These are phyloP conservation scores for Muscicapa striata DNA, from an alignment of 2,797 vertebrate genomes.

Conservation along the genomic window DNA sequence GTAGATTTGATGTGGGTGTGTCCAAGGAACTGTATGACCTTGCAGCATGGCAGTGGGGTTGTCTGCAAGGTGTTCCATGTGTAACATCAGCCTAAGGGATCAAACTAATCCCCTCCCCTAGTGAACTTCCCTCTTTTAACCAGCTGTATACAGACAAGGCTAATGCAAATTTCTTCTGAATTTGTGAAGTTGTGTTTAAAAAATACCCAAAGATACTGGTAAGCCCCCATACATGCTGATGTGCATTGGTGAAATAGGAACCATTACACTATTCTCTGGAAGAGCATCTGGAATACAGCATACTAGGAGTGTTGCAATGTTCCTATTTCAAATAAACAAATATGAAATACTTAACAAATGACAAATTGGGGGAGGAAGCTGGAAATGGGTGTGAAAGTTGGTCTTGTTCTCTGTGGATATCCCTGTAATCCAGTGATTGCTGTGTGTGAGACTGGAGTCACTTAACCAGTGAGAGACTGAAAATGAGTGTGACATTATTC, in stretches of 20 bases:
- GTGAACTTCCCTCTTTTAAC: background rate
- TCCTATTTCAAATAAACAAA: background rate
- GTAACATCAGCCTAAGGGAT: background rate
- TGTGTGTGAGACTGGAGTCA: background rate
- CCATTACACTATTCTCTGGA: background rate
- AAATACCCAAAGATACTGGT: background rate
- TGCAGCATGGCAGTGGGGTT: background rate
- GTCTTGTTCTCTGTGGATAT: background rate
- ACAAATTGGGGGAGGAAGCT: background rate
- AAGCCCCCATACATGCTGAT: background rate
- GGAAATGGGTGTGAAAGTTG: constrained; percentile 7
- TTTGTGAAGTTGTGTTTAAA: background rate
- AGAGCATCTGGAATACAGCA: constrained; percentile 8
- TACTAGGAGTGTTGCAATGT: background rate
- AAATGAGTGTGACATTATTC: background rate
- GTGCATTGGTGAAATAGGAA: background rate
- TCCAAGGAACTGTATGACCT: background rate
- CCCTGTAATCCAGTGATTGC: background rate
- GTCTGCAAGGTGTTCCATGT: background rate
- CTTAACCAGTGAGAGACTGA: background rate
- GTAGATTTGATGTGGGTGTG: background rate
- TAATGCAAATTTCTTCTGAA: background rate
- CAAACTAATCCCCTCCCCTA: background rate
- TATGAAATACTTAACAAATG: constrained; percentile 21
- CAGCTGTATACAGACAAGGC: background rate